phyloP scores from a whole-genome alignment of 37 sponge, comb jelly and placozoan genomes.

The Spongia lamella region DNA sequence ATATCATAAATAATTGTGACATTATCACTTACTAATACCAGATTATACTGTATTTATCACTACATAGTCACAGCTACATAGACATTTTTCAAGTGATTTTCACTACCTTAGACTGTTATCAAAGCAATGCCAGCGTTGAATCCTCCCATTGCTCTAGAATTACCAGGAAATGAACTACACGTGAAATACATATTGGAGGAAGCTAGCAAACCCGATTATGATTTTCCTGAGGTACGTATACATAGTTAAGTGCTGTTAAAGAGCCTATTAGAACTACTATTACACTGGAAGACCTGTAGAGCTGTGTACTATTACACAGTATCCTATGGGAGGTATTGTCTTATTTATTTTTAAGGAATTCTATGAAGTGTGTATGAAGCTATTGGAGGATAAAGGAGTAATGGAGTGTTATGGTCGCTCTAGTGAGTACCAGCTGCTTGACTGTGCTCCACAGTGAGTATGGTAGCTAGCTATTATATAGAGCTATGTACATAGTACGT shows the following conservation, averaged over 20 bases:
- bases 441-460: slow-evolving; percentile 88
- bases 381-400: slow-evolving; percentile 84
- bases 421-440: slow-evolving; percentile 92
- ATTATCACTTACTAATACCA: no score
- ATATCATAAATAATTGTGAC: no score
- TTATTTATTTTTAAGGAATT: slow-evolving; percentile 66
- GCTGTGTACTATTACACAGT: no score
- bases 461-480: background rate
- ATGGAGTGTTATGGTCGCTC: slow-evolving; percentile 65
- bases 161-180: slow-evolving; percentile 28
- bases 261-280: no score
- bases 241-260: no score
- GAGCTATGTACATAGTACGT: no score
- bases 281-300: no score
- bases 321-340: no score
- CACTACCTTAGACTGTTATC: slow-evolving; percentile 71
- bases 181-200: slow-evolving; percentile 35
- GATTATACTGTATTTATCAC: no score
- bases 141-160: slow-evolving; percentile 48
- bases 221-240: background rate
- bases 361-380: slow-evolving; percentile 40
- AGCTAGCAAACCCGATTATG: slow-evolving; percentile 24
- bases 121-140: slow-evolving; percentile 49
- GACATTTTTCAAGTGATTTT: no score
- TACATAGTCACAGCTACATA: no score